A percentile compares a stretch with the other conserved stretches of the same genome.
phyloP scores from a whole-genome alignment of 2,888 invertebrate genomes.

The Caenorhabditis sp. region DNA sequence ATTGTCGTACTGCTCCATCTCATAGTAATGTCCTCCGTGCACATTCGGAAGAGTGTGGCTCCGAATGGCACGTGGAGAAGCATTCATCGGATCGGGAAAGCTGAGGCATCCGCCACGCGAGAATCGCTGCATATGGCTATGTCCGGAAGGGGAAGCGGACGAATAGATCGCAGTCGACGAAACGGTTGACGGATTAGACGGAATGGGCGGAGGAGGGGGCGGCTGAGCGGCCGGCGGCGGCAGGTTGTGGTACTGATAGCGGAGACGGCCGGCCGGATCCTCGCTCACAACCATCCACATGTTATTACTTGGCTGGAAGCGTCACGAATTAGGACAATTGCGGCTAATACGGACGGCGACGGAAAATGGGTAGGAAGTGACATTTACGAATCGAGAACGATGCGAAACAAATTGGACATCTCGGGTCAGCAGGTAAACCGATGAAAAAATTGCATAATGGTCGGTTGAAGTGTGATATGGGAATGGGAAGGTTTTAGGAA shows the following conservation, averaged over 20 bases:
- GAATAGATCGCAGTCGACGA: conserved; percentile 39
- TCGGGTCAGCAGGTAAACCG: conserved; percentile 8
- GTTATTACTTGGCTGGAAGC: conserved; percentile 26
- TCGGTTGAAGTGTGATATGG: conserved; percentile 10
- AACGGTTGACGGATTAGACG: conserved; percentile 34
- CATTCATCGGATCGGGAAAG: conserved; percentile 55
- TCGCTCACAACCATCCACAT: conserved; percentile 70
- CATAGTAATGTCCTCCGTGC: conserved; percentile 26
- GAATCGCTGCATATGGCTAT: conserved; percentile 44
- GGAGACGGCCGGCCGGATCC: conserved; percentile 64
- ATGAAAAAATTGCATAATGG: neutral
- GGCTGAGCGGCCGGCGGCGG: conserved; percentile 30
- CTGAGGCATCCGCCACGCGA: conserved; percentile 59
- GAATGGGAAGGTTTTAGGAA: too few relatives aligned
- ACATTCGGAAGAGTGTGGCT: conserved; percentile 36
- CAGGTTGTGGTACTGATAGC: conserved; percentile 63
- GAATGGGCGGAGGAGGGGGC: conserved; percentile 23
- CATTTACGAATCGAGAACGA: conserved; percentile 39
- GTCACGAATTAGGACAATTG: conserved; percentile 21
- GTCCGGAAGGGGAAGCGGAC: conserved; percentile 22
- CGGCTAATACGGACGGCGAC: conserved; percentile 23
- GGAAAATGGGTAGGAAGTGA: conserved; percentile 20
- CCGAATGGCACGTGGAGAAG: conserved; percentile 11
- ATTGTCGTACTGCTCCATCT: conserved; percentile 65
- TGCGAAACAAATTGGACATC: conserved; percentile 20